These are phyloP conservation scores for Andrena marginata DNA, from an alignment of 2,888 invertebrate species.

Conservation along the genomic window DNA sequence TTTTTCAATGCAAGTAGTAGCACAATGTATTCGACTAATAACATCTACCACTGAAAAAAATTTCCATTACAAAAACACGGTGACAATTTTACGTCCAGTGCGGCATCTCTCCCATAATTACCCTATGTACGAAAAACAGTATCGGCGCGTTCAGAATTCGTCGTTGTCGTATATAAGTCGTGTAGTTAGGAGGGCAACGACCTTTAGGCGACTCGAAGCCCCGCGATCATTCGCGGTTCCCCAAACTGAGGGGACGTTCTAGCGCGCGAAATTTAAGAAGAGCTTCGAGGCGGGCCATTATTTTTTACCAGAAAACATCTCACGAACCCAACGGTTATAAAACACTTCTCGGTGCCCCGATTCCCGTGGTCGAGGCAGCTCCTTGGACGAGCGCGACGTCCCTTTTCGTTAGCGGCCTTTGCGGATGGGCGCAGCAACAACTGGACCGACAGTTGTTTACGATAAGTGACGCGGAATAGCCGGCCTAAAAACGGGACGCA, in stretches of 20 bases:
- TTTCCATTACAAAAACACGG: too few relatives aligned
- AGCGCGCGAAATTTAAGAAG: slow-evolving; percentile 25
- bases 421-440: slow-evolving; percentile 3
- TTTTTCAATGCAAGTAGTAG: too few relatives aligned
- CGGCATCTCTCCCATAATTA: too few relatives aligned
- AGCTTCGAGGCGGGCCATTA: neutral
- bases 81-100: too few relatives aligned
- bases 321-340: neutral
- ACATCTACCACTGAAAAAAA: too few relatives aligned
- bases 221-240: neutral
- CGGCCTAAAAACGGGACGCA: slow-evolving; percentile 30
- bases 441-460: slow-evolving; percentile 54
- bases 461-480: slow-evolving; percentile 48
- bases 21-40: too few relatives aligned
- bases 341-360: slow-evolving; percentile 8
- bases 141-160: too few relatives aligned
- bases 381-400: neutral
- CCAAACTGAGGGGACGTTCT: neutral
- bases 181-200: too few relatives aligned
- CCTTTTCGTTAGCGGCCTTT: slow-evolving; percentile 27
- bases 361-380: neutral
- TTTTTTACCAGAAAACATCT: slow-evolving; percentile 8
- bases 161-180: too few relatives aligned
- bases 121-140: too few relatives aligned
- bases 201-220: neutral